Evolutionary conservation across 35 echinoderm and acorn worm genomes (phyloP), one percentile per base, ranked within the genome.

Genomic region (Anneissia japonica): DNA sequence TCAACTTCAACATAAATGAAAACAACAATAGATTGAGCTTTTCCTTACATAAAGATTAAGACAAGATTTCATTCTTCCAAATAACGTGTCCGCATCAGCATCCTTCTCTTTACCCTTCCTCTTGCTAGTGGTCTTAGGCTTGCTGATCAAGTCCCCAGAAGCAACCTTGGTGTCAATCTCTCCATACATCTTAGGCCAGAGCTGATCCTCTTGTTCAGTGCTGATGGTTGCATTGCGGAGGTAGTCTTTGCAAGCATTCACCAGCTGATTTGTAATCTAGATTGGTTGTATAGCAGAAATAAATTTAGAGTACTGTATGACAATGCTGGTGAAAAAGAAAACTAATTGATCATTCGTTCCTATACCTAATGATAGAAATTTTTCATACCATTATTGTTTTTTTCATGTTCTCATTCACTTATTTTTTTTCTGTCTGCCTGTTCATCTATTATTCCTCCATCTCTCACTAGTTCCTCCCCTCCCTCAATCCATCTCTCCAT

Each of bases 181-280:
- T 77, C 76, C 84, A 87, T 94, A 93, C 76, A 99, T 84, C 46
- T 94, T 93, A 34, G 82, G 79, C 96, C 96, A 99, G 13, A 99
- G 79, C 12, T 94, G 79, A 38, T 99, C 96, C 16, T 94, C 89
- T 35, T 94, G 89, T 14, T 74, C 73, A 35, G 56, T 76, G 36
- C 74, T 73, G 0, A 86, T 77, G 30, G 96, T 99, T 74, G 91
- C 96, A 19, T 73, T 56, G 21, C 84, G 82, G 46, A 99, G 86
- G 87, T 94, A 99, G 36, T 94, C 91, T 82, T 99, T 99, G 79
- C 96, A 99, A 13, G 96, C 86, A 78, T 99, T 99, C 4, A 99
- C 96, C 32, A 99, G 76, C 78, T 99, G 96, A 46, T 94, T 99
- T 86, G 96, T 99, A 32, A 94, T 91, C 96, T 99, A 73, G 35